These are phyloP conservation scores for Hippocampus kuda DNA, from an alignment of 2,797 vertebrate species.

Conservation along the genomic window DNA sequence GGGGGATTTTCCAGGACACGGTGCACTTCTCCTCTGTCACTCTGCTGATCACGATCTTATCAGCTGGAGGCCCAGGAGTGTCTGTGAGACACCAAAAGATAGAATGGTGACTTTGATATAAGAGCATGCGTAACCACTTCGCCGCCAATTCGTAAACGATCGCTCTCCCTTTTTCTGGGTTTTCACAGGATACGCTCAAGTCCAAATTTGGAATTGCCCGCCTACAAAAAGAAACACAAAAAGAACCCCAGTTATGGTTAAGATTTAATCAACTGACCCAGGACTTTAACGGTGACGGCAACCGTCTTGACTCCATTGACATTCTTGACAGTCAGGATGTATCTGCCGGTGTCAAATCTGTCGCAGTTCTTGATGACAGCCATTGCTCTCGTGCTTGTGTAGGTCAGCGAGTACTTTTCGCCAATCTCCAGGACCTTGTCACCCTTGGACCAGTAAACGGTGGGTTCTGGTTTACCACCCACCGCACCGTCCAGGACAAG, in stretches of 20 bases:
- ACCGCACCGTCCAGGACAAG: slow-evolving; percentile 89
- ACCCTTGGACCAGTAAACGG: slow-evolving; percentile 95
- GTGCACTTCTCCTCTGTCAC: slow-evolving; percentile 96
- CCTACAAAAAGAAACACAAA: background rate
- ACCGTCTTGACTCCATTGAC: slow-evolving; percentile 86
- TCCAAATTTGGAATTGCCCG: background rate
- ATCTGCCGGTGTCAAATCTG: slow-evolving; percentile 87
- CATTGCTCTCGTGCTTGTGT: slow-evolving; percentile 87
- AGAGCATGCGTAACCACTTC: background rate
- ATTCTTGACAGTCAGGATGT: slow-evolving; percentile 87
- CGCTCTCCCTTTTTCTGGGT: background rate
- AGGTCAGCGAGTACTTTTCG: slow-evolving; percentile 94
- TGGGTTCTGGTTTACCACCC: slow-evolving; percentile 96
- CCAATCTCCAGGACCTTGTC: slow-evolving; percentile 87
- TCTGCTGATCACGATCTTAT: slow-evolving; percentile 80
- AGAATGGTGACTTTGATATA: too few species aligned
- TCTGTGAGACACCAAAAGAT: slow-evolving; percentile 60
- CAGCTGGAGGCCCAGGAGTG: slow-evolving; percentile 85
- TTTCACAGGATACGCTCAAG: background rate
- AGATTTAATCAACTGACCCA: slow-evolving; percentile 69
- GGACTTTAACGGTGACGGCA: slow-evolving; percentile 87
- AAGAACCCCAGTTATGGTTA: background rate
- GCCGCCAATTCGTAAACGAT: background rate
- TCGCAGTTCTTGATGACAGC: slow-evolving; percentile 94
- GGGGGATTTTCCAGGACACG: slow-evolving; percentile 85